Evolutionary conservation across 2,797 vertebrate species (phyloP).

Genomic region (Eidolon dupreanum): DNA sequence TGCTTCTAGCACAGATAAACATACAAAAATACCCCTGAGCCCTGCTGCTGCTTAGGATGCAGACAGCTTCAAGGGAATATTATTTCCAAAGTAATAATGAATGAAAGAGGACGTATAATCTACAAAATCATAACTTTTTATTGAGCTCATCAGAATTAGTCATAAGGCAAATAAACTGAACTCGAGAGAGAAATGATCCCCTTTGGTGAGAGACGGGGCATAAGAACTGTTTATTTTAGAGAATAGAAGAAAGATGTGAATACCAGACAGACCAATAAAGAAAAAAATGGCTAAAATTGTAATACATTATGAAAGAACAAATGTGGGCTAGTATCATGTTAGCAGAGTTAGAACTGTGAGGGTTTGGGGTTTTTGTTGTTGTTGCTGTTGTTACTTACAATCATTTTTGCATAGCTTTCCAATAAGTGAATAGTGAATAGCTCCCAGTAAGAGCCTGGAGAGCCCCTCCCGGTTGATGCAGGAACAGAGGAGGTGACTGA

Average conservation of each 20-base stretch:
- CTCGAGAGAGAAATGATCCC: not conserved
- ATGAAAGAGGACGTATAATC: not conserved
- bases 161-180: not conserved
- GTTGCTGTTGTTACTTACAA: too few relatives aligned
- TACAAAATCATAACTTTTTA: conserved; percentile 1
- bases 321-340: not conserved
- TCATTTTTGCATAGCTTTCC: not conserved
- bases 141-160: not conserved
- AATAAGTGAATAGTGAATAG: too few relatives aligned
- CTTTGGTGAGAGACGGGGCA: not conserved
- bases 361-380: too few relatives aligned
- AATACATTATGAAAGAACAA: not conserved
- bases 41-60: not conserved
- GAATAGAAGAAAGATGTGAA: not conserved
- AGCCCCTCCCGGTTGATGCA: not conserved
- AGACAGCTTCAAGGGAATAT: not conserved
- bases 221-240: not conserved
- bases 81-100: not conserved
- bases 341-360: not conserved
- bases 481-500: fast-evolving
- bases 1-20: not conserved
- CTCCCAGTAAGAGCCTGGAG: not conserved
- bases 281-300: not conserved
- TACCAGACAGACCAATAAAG: not conserved
- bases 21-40: not conserved